A percentile compares a stretch with the other conserved stretches of the same genome.
phyloP scores from a whole-genome alignment of 2,797 vertebrate species.

The Pangasius mekongensis region DNA sequence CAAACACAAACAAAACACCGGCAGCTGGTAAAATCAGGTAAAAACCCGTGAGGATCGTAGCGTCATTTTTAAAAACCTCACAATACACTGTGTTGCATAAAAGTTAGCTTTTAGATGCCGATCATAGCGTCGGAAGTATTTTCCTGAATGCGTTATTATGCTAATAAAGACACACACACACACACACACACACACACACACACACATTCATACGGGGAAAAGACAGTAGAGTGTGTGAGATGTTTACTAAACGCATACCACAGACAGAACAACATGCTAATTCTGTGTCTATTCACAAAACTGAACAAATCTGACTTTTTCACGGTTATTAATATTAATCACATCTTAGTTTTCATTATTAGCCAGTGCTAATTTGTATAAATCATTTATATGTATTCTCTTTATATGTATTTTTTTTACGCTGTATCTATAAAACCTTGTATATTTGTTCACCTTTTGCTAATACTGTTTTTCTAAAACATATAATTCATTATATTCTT shows the following conservation, averaged over 20 bases:
- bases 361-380: neutral
- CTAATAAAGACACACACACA: neutral
- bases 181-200: neutral
- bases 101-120: neutral
- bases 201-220: neutral
- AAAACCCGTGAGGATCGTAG: neutral
- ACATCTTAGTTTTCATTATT: neutral
- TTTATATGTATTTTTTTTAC: neutral
- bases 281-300: neutral
- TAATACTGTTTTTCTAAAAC: neutral
- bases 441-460: neutral
- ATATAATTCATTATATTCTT: neutral
- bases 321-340: neutral
- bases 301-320: neutral
- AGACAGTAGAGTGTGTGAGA: neutral
- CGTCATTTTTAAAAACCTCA: neutral
- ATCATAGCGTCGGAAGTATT: neutral
- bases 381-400: neutral
- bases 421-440: neutral
- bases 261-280: neutral
- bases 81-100: neutral
- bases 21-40: neutral
- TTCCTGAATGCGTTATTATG: neutral
- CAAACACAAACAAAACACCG: neutral
- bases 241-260: neutral